A percentile compares a stretch with the other conserved stretches of the same genome.
Evolutionary conservation across 1,140 invertebrate genomes (phyloP).

Genomic region (Prorops nasuta): DNA sequence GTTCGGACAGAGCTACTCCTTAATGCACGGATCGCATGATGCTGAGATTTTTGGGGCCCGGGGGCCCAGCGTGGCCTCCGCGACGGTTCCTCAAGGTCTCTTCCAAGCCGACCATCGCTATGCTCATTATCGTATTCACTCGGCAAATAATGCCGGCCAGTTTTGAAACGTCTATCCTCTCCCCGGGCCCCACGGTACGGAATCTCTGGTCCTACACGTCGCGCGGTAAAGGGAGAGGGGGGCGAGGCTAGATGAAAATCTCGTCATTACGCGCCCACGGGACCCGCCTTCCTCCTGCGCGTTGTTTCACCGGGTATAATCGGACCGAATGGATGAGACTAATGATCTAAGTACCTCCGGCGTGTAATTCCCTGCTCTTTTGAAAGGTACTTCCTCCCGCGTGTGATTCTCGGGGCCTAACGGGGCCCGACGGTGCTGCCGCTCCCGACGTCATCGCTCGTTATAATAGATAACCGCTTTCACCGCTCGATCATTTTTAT

Average conservation of each 20-base stretch:
- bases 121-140: slow-evolving; percentile 22
- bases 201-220: neutral
- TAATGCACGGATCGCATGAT: slow-evolving; percentile 47
- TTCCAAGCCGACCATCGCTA: neutral
- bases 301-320: too few relatives aligned
- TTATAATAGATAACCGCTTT: too few relatives aligned
- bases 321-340: neutral
- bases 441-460: too few relatives aligned
- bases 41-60: slow-evolving; percentile 22
- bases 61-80: too few relatives aligned
- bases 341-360: too few relatives aligned
- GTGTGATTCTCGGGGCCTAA: too few relatives aligned
- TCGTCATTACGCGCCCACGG: neutral
- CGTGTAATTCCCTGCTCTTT: too few relatives aligned
- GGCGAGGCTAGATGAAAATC: neutral
- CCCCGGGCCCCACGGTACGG: neutral
- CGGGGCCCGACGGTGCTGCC: too few relatives aligned
- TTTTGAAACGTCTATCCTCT: slow-evolving; percentile 8
- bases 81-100: slow-evolving; percentile 11
- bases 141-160: slow-evolving; percentile 12
- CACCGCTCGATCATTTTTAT: too few relatives aligned
- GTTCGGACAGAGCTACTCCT: slow-evolving; percentile 21
- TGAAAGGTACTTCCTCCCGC: too few relatives aligned
- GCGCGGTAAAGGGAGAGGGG: too few relatives aligned
- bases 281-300: neutral